Evolutionary conservation across 2,888 invertebrate genomes (phyloP).

Genomic region (Thereva nobilitata): DNA sequence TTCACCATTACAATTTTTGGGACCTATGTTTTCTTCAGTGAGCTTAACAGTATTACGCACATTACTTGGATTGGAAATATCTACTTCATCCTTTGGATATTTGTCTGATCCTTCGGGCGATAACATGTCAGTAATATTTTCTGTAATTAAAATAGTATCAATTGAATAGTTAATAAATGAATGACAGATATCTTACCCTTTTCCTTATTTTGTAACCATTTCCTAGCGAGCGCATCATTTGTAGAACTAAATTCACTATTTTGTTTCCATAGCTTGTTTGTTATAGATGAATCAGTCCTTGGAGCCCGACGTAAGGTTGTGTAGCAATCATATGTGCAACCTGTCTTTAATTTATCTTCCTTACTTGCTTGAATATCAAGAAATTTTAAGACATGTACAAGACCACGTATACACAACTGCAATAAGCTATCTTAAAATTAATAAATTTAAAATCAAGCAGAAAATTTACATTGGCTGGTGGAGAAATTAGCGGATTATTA

Average conservation of each 20-base stretch:
- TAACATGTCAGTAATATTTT: too few relatives aligned
- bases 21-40: too few relatives aligned
- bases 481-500: conserved; percentile 89
- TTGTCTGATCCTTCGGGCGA: too few relatives aligned
- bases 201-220: conserved; percentile 77
- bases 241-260: conserved; percentile 60
- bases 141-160: too few relatives aligned
- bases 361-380: conserved; percentile 86
- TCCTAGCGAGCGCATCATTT: conserved; percentile 78
- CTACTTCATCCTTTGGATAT: too few relatives aligned
- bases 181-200: conserved; percentile 55
- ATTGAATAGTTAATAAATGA: too few relatives aligned
- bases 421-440: conserved; percentile 43
- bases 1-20: too few relatives aligned
- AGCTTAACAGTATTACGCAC: too few relatives aligned
- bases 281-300: conserved; percentile 50
- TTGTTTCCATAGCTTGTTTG: conserved; percentile 24
- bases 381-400: conserved; percentile 94
- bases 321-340: conserved; percentile 56
- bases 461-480: conserved; percentile 81
- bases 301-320: conserved; percentile 55
- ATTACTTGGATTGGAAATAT: too few relatives aligned
- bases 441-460: background rate
- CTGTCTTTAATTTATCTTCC: conserved; percentile 55
- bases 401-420: conserved; percentile 86